Percentiles rank a stretch among this genome's conserved stretches.
phyloP scores from a whole-genome alignment of 1,140 invertebrate species.

The Oreohelix idahoensis region DNA sequence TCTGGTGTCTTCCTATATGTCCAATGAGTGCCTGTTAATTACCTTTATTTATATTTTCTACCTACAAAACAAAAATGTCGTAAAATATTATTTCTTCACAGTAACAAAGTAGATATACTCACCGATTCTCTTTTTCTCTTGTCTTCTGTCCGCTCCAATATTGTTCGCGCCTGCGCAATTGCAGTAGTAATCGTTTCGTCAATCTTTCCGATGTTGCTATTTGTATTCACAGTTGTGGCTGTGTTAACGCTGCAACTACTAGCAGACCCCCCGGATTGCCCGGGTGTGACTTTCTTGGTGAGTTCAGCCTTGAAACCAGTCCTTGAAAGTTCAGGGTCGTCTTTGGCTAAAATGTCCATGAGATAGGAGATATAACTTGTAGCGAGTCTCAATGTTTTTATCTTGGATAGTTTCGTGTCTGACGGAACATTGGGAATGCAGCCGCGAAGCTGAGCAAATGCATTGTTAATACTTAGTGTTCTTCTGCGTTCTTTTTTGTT shows the following conservation, averaged over 20 bases:
- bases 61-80: no score
- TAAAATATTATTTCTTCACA: no score
- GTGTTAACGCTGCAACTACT: not conserved
- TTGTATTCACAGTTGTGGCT: not conserved
- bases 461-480: constrained; percentile 95
- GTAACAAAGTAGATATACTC: constrained; percentile 20
- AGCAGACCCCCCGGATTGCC: not conserved
- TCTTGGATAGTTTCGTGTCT: constrained; percentile 88
- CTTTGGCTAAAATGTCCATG: constrained; percentile 75
- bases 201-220: not conserved
- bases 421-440: constrained; percentile 96
- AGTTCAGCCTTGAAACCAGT: constrained; percentile 76
- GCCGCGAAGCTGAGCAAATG: constrained; percentile 90
- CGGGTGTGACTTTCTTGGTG: constrained; percentile 41
- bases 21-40: no score
- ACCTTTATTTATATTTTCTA: no score
- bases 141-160: constrained; percentile 32
- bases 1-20: no score
- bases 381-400: constrained; percentile 76
- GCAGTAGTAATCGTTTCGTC: not conserved
- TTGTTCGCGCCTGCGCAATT: not conserved
- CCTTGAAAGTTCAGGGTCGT: constrained; percentile 73
- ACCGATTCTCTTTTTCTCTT: constrained; percentile 47
- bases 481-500: constrained; percentile 93
- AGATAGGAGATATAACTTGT: constrained; percentile 76